These are phyloP conservation scores for Hippopotamyrus pictus DNA, from an alignment of 2,797 vertebrate genomes.

Conservation along the genomic window DNA sequence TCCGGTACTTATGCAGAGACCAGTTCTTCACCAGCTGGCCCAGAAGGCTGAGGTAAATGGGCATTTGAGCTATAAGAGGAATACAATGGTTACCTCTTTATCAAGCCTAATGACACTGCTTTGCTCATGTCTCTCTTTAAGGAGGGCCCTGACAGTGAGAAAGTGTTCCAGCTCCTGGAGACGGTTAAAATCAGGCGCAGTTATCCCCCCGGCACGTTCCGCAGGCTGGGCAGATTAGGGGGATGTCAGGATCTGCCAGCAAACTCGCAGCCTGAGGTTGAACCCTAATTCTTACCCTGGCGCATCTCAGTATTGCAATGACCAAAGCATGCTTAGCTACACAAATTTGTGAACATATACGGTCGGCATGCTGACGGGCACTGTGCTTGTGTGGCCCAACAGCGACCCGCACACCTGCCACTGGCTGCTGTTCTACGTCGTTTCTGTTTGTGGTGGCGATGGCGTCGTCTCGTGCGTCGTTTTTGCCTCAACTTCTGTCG, in stretches of 20 bases:
- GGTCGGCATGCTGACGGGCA: constrained; percentile 45
- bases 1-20: neutral
- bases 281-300: constrained; percentile 39
- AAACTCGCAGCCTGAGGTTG: constrained; percentile 34
- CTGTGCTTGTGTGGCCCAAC: neutral
- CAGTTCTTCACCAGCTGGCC: neutral
- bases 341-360: constrained; percentile 56
- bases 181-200: neutral
- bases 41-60: neutral
- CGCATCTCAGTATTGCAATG: constrained; percentile 43
- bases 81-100: neutral
- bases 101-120: neutral
- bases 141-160: constrained; percentile 6
- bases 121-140: neutral
- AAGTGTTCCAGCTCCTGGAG: neutral
- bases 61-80: neutral
- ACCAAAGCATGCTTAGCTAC: constrained; percentile 34
- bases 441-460: neutral
- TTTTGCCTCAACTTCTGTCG: neutral
- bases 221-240: constrained; percentile 15
- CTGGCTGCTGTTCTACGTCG: neutral
- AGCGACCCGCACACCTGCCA: neutral
- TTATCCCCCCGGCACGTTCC: constrained; percentile 14
- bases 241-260: constrained; percentile 34
- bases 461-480: neutral